These are phyloP conservation scores for Rhinoraja longicauda DNA, from an alignment of 2,797 vertebrate species.

Conservation along the genomic window DNA sequence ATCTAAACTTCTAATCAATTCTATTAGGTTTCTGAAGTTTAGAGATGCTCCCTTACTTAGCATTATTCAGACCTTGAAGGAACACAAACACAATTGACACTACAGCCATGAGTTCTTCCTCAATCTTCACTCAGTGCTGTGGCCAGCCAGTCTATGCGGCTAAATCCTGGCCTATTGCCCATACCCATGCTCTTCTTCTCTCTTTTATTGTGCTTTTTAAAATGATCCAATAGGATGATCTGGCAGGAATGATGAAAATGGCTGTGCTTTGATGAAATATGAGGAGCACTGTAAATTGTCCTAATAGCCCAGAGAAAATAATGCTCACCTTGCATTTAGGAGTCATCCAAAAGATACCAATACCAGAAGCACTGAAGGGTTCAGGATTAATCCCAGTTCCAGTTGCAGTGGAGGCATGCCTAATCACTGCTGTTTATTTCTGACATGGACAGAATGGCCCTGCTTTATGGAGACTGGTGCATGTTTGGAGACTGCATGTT, in stretches of 20 bases:
- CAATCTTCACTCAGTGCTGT: neutral
- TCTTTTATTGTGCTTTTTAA: neutral
- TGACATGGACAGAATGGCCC: neutral
- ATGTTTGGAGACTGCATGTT: neutral
- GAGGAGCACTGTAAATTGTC: neutral
- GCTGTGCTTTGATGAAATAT: neutral
- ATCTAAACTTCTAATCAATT: neutral
- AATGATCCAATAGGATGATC: neutral
- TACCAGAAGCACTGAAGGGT: neutral
- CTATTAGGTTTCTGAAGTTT: neutral
- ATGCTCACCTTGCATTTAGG: neutral
- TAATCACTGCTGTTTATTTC: neutral
- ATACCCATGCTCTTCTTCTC: neutral
- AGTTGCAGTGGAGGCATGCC: neutral
- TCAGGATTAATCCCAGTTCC: neutral
- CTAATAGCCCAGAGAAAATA: neutral
- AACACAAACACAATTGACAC: neutral
- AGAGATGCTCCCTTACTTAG: constrained; percentile 15
- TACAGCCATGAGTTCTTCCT: neutral
- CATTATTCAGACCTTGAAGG: neutral
- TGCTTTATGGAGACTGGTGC: neutral
- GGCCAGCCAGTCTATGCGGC: neutral
- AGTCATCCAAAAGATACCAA: neutral
- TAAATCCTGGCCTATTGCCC: neutral
- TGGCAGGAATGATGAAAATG: neutral